These are phyloP conservation scores for Priocnemis perturbator DNA, from an alignment of 2,888 invertebrate species.

Conservation along the genomic window DNA sequence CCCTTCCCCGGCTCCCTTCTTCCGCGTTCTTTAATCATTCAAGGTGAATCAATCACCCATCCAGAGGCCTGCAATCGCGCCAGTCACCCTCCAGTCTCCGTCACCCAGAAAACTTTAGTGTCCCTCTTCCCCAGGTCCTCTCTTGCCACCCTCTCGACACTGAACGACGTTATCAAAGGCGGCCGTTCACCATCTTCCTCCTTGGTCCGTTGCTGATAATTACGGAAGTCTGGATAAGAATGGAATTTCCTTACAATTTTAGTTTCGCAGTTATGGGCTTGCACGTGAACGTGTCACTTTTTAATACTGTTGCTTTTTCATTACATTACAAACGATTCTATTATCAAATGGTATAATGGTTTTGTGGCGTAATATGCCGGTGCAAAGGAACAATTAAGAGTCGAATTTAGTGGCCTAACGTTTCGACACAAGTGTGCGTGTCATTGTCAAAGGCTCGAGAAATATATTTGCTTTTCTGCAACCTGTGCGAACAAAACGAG, in stretches of 20 bases:
- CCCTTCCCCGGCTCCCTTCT: constrained; percentile 55
- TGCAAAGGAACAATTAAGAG: too few species aligned
- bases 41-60: constrained; percentile 75
- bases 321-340: too few species aligned
- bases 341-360: not conserved
- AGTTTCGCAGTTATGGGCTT: not conserved
- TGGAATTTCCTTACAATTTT: not conserved
- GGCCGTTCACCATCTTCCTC: constrained; percentile 25
- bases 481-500: too few species aligned
- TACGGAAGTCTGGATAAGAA: constrained; percentile 29
- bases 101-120: constrained; percentile 63
- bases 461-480: too few species aligned
- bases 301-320: not conserved
- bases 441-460: too few species aligned
- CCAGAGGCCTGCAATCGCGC: constrained; percentile 66
- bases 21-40: constrained; percentile 74
- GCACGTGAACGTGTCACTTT: constrained; percentile 7
- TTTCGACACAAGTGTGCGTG: too few species aligned
- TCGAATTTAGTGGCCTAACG: too few species aligned
- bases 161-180: constrained; percentile 65
- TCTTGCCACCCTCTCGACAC: constrained; percentile 40
- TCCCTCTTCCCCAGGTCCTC: constrained; percentile 49
- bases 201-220: constrained; percentile 30
- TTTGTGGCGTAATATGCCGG: too few species aligned
- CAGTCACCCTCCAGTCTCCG: constrained; percentile 68